Evolutionary conservation across 1,140 invertebrate genomes (phyloP).

Genomic region (Drosophila elegans): DNA sequence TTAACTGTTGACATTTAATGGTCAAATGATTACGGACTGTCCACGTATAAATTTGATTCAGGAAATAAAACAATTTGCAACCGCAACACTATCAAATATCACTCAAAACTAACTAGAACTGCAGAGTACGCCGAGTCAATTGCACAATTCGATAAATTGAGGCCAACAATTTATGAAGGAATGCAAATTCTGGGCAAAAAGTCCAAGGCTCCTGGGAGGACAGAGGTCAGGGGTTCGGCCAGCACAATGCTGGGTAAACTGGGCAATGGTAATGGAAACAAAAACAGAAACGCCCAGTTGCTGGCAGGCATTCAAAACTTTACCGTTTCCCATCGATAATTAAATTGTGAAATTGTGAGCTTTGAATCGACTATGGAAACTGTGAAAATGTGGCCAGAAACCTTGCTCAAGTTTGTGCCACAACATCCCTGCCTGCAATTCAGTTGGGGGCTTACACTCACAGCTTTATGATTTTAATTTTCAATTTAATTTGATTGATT

Average conservation of each 20-base stretch:
- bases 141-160: conserved; percentile 62
- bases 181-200: conserved; percentile 29
- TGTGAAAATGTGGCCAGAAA: conserved; percentile 39
- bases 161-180: conserved; percentile 21
- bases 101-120: conserved; percentile 11
- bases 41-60: conserved; percentile 32
- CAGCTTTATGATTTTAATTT: conserved; percentile 63
- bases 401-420: conserved; percentile 31
- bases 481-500: conserved; percentile 79
- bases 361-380: conserved; percentile 16
- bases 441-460: neutral
- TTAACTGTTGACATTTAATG: conserved; percentile 54
- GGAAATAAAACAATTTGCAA: conserved; percentile 46
- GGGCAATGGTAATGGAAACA: conserved; percentile 37
- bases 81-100: conserved; percentile 39
- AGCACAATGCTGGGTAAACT: conserved; percentile 32
- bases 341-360: conserved; percentile 55
- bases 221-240: conserved; percentile 19
- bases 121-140: conserved; percentile 19
- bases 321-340: conserved; percentile 41
- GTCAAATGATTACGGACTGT: conserved; percentile 2
- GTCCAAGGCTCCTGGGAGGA: conserved; percentile 15
- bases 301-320: conserved; percentile 49
- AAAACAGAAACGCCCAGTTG: conserved; percentile 52
- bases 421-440: conserved; percentile 7